A percentile compares a stretch with the other conserved stretches of the same genome.
phyloP scores from a whole-genome alignment of 2,113 vertebrate genomes.

The Ictalurus punctatus region DNA sequence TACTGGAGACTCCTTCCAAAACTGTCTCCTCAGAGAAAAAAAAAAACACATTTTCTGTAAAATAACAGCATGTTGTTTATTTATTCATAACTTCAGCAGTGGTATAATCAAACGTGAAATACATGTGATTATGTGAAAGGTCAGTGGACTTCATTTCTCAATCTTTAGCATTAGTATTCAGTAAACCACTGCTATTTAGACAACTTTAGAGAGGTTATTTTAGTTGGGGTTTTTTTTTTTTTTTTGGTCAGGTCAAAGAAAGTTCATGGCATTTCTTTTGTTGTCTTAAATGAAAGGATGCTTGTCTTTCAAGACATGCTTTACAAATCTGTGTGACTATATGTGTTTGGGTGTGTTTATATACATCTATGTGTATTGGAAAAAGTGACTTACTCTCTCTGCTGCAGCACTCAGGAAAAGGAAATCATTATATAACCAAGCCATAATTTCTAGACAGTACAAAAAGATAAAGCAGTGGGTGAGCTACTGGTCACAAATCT shows the following conservation, averaged over 20 bases:
- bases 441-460: slow-evolving; percentile 22
- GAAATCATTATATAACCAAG: slow-evolving; percentile 58
- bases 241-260: neutral
- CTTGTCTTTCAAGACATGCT: neutral
- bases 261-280: neutral
- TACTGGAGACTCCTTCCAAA: neutral
- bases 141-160: neutral
- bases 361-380: slow-evolving; percentile 11
- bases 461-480: slow-evolving; percentile 2
- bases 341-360: slow-evolving; percentile 10
- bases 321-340: neutral
- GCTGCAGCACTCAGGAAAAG: slow-evolving; percentile 58
- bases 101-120: neutral
- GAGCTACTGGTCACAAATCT: slow-evolving; percentile 11
- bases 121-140: neutral
- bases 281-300: neutral
- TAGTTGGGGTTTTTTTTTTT: neutral
- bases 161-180: neutral
- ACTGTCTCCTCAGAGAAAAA: neutral
- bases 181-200: neutral
- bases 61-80: neutral
- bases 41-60: neutral
- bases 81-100: neutral
- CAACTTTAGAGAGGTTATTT: neutral
- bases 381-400: neutral